Evolutionary conservation across 2,113 vertebrate species (phyloP), one percentile per base, ranked within the genome.

Genomic region (Connochaetes taurinus): DNA sequence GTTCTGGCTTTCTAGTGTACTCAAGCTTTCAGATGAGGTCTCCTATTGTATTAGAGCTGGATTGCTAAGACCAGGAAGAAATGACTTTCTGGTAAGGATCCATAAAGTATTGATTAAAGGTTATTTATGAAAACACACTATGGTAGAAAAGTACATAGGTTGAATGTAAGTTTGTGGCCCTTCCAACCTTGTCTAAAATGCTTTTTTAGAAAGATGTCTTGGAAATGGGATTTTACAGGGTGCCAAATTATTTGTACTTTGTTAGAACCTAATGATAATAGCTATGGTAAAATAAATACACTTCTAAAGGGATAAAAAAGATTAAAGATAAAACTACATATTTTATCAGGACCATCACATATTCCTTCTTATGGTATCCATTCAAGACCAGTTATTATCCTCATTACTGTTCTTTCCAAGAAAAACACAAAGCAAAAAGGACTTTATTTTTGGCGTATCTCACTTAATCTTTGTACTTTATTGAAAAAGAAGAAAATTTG

Each of bases 61-160:
- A 96, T 47, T 31, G 5, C 23, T 84, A 33, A 87, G 33, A 92
- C 78, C 25, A 80, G 17, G 15, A 98, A 91, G 17, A 89, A 96
- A 31, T 80, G 57, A 14, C 47, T 96, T 97, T 94, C 76, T 95
- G 82, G 33, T 86, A 60, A 95, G 33, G 5, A 96, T 97, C 92
- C 84, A 83, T 40, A 57, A 31, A 97, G 40, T 78, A 60, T 84
- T 97, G 71, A 96, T 95, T 94, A 76, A 96, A 94, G 80, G 67
- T 85, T 95, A 91, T 91, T 94, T 47, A n/a, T 52, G 67, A 71
- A 92, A 89, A 94, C 36, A 85, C 47, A 15, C 9, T 95, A 96
- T 90, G 52, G 82, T 74, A 23, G 43, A 87, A 95, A 94, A 95
- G 88, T 91, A 76, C 12, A 43, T n/a, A 52, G n/a, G 5, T 36